These are phyloP conservation scores for Scolopax bukidnonensis DNA, from an alignment of 2,797 vertebrate genomes.

Conservation along the genomic window DNA sequence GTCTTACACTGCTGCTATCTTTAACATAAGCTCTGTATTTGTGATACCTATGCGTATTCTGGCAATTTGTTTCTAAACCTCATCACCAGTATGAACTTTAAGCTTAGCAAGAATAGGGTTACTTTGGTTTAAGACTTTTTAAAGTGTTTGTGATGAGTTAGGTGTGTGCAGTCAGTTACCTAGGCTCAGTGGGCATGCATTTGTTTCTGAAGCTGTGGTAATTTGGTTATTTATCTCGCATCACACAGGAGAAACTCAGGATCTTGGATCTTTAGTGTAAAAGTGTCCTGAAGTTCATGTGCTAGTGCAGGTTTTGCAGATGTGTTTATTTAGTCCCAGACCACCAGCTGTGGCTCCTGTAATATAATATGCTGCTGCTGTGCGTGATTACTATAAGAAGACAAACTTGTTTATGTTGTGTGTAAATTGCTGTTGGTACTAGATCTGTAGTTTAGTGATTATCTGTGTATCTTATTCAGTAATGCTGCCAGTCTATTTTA, in stretches of 20 bases:
- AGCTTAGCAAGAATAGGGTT: neutral
- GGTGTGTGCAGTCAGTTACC: neutral
- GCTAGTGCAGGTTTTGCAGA: neutral
- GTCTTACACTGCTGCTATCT: neutral
- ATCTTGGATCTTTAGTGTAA: neutral
- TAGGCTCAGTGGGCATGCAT: accelerated
- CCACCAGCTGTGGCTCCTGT: neutral
- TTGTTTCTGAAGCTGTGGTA: neutral
- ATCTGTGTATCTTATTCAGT: neutral
- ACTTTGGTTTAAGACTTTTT: neutral
- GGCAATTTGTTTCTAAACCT: neutral
- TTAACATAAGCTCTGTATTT: accelerated
- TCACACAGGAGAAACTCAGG: neutral
- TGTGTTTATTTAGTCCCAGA: neutral
- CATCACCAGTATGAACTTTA: neutral
- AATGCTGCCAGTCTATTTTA: neutral
- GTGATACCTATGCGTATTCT: neutral
- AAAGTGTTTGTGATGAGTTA: neutral
- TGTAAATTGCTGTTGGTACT: neutral
- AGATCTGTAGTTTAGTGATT: neutral
- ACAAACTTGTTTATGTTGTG: neutral
- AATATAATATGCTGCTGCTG: neutral
- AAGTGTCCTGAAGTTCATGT: neutral
- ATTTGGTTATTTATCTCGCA: neutral
- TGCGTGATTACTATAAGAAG: neutral